Evolutionary conservation across 2,113 vertebrate genomes (phyloP).

Genomic region (Oceanites oceanicus): DNA sequence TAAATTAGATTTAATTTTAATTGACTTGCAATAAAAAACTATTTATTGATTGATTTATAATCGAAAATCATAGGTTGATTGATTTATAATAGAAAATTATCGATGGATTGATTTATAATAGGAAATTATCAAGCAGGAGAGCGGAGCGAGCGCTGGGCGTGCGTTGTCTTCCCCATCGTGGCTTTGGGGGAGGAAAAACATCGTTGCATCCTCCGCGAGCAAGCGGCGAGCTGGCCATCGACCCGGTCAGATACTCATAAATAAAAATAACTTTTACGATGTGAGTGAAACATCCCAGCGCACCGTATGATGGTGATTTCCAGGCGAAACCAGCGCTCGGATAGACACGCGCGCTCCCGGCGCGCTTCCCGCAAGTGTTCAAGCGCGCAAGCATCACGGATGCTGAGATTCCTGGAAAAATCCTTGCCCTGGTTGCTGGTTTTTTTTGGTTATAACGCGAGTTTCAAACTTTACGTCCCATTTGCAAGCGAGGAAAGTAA

Average conservation of each 20-base stretch:
- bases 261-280: background rate
- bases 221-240: background rate
- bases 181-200: background rate
- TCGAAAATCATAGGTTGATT: background rate
- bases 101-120: background rate
- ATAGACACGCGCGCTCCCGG: accelerated
- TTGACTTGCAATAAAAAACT: no score
- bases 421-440: background rate
- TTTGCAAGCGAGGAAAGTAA: background rate
- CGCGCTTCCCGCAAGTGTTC: accelerated
- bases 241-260: accelerated
- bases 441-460: background rate
- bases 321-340: accelerated
- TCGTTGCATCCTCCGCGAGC: accelerated
- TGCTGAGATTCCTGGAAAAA: background rate
- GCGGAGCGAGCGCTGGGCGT: accelerated
- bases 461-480: background rate
- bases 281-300: accelerated
- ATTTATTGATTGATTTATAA: background rate
- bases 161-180: accelerated
- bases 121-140: background rate
- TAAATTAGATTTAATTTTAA: background rate
- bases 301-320: background rate
- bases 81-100: background rate
- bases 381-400: accelerated